Evolutionary conservation across 2,113 vertebrate genomes (phyloP).

Genomic region (Eulacestoma nigropectus): DNA sequence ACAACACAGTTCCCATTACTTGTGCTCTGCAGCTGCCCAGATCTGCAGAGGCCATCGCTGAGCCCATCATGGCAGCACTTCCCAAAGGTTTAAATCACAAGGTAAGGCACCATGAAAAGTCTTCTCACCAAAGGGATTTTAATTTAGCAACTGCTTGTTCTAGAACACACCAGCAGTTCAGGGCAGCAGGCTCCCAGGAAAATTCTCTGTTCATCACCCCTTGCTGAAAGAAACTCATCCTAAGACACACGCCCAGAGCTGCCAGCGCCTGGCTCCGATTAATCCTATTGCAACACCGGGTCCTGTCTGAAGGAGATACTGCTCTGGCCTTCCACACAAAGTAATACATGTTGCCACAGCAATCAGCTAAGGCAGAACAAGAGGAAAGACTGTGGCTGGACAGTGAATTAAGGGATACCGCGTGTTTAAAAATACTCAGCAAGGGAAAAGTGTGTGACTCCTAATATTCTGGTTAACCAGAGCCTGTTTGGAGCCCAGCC

Average conservation of each 20-base stretch:
- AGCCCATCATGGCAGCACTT: not conserved
- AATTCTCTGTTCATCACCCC: not conserved
- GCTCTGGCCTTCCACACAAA: not conserved
- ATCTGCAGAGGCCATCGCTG: rapidly evolving
- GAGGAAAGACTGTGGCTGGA: not conserved
- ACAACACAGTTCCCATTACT: rapidly evolving
- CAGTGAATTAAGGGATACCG: not conserved
- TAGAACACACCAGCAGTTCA: not conserved
- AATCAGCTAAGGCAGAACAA: not conserved
- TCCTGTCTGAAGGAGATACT: not conserved
- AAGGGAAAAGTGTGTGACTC: not conserved
- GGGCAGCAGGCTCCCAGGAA: not conserved
- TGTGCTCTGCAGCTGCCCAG: not conserved
- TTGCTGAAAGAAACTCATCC: not conserved
- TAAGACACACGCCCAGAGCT: not conserved
- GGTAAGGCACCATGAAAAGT: not conserved
- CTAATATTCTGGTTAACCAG: not conserved
- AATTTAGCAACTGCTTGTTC: not conserved
- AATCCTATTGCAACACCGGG: not conserved
- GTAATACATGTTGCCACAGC: not conserved
- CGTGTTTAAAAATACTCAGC: rapidly evolving
- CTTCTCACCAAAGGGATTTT: not conserved
- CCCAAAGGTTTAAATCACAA: not conserved
- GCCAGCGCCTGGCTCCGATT: not conserved
- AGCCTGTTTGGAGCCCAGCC: not conserved